Conservation (phyloP, 2,888 invertebrate species). For the Megalurothrips usitatus region DNA sequence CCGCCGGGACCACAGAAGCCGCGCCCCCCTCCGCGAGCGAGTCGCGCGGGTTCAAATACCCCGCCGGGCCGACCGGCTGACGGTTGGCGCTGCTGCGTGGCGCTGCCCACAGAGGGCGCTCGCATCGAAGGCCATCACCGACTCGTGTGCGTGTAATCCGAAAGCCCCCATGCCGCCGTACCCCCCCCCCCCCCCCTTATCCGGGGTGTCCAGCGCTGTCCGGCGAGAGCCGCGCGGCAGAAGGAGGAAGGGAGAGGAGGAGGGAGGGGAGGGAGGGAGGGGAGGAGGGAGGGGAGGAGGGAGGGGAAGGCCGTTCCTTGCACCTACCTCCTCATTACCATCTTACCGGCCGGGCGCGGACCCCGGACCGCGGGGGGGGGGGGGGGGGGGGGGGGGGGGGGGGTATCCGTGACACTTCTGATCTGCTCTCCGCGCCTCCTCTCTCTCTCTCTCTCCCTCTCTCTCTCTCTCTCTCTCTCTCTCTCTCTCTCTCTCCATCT, state of each 20-base stretch:
- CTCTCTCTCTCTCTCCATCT: no score
- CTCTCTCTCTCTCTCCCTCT: no score
- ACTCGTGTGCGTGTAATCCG: no score
- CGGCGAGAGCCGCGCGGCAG: no score
- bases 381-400: neutral
- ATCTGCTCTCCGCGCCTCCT: no score
- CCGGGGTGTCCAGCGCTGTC: no score
- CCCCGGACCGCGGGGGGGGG: neutral
- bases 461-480: no score
- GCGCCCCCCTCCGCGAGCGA: no score
- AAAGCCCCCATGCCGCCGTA: no score
- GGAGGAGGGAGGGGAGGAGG: neutral
- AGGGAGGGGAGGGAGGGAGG: neutral
- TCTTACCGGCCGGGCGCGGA: neutral
- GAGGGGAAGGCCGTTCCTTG: slow-evolving; percentile 17
- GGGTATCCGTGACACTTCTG: slow-evolving; percentile 19
- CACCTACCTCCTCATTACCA: slow-evolving; percentile 26
- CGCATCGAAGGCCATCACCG: no score
- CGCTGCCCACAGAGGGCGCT: neutral
- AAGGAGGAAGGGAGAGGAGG: neutral
- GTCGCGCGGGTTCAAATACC: neutral
- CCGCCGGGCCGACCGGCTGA: neutral
- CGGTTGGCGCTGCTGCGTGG: neutral
- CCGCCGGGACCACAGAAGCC: neutral
- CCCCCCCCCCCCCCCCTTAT: no score